Evolutionary conservation across 2,113 vertebrate genomes (phyloP), one percentile per base, ranked within the genome.

Genomic region (Coreoperca whiteheadi): DNA sequence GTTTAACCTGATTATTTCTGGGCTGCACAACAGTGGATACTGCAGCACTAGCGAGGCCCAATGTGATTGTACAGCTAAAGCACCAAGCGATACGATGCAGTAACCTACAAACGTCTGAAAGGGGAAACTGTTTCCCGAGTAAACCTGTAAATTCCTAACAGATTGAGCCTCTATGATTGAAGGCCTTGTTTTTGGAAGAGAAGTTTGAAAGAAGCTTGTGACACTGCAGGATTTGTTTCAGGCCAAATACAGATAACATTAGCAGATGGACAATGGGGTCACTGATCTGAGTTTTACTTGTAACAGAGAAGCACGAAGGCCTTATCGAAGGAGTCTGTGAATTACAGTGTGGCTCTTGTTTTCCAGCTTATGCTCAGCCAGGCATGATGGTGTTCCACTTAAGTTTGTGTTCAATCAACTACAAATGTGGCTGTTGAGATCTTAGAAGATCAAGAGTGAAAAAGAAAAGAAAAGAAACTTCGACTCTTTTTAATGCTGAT

Each of bases 161-260:
- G 84, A 90, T 81, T 81, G 81, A 82, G 73, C 65, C 73, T 30
- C 74, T 77, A 20, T 88, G 84, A 88, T 85, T 71, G 70, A 86
- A 86, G 81, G 70, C 20, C 85, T 74, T 76, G 77, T 85, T 79
- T 90, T 77, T 79, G 61, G 79, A 91, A 77, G 72, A 57, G 43
- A 72, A 70, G 70, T 56, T n/a, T 92, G 86, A 93, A 90, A 93
- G 93, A 87, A 65, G 64, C 81, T 85, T 83, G 81, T 83, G 85
- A 88, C 79, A 80, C 83, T 50, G 81, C 60, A 74, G 89, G 87
- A 89, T 92, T 94, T 86, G 79, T 89, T 93, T 92, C 90, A 82
- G 85, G 50, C 43, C 87, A 90, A 86, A 87, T 79, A 71, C 67
- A 87, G 90, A 91, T 88, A 86, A 87, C 91, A 77, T 87, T 79